These are phyloP conservation scores for Protobothrops flavoviridis DNA, from an alignment of 2,113 vertebrate genomes.

Conservation along the genomic window DNA sequence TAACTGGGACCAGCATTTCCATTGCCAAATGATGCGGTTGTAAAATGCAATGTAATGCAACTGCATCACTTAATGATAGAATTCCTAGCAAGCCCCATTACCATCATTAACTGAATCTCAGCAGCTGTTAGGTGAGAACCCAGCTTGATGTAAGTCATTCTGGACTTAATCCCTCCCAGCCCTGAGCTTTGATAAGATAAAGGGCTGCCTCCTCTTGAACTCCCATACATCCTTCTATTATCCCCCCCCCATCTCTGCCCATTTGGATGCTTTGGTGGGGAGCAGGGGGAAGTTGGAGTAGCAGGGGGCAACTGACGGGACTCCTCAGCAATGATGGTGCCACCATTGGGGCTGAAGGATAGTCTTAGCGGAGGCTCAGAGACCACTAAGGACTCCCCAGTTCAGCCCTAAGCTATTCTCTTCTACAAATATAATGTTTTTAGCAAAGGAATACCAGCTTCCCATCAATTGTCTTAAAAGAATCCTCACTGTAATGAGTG, in stretches of 20 bases:
- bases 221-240: background rate
- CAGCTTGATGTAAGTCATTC: background rate
- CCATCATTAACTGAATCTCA: background rate
- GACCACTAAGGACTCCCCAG: background rate
- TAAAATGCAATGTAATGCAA: background rate
- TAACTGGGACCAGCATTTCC: background rate
- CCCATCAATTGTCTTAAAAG: background rate
- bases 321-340: background rate
- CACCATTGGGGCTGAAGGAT: background rate
- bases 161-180: background rate
- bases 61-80: background rate
- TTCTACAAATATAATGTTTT: background rate
- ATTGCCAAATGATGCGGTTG: background rate
- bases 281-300: background rate
- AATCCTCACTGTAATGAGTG: background rate
- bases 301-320: background rate
- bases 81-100: background rate
- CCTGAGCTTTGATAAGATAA: background rate
- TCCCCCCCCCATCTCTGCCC: background rate
- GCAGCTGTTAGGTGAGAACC: background rate
- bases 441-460: background rate
- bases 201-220: background rate
- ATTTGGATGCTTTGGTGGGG: background rate
- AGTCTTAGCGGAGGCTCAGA: background rate
- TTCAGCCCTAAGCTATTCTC: background rate